phyloP scores from a whole-genome alignment of 2,113 vertebrate species.

The Melierax canorus region DNA sequence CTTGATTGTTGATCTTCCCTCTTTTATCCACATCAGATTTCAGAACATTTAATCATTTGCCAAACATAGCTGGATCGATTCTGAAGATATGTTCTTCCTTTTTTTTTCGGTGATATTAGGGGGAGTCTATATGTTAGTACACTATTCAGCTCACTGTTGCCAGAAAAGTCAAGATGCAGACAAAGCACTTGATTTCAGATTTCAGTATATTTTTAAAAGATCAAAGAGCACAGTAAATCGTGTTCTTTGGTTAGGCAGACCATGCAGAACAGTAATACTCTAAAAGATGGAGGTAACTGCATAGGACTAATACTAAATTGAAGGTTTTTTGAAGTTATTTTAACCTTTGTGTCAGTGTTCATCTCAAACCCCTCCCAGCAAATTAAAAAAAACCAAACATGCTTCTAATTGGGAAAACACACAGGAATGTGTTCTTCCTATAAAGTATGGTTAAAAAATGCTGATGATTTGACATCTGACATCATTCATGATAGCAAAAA shows the following conservation, averaged over 20 bases:
- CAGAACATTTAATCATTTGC: constrained; percentile 16
- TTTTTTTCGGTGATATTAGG: background rate
- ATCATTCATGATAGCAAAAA: background rate
- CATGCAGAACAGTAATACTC: background rate
- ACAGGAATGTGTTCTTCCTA: background rate
- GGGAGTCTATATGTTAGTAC: background rate
- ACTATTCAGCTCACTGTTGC: background rate
- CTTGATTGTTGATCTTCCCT: constrained; percentile 8
- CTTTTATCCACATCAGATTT: constrained; percentile 17
- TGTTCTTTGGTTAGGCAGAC: background rate
- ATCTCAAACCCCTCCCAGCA: background rate
- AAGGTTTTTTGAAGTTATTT: background rate
- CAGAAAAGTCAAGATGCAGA: background rate
- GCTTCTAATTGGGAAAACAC: background rate
- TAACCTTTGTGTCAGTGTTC: background rate
- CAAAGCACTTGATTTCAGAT: background rate
- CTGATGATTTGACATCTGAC: background rate
- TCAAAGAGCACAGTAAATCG: background rate
- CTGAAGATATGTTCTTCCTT: background rate
- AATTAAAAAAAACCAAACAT: background rate
- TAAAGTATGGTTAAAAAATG: background rate
- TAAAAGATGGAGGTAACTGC: background rate
- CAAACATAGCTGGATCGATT: background rate
- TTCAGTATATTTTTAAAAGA: background rate
- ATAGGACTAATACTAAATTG: background rate